phyloP scores from a whole-genome alignment of 1,140 invertebrate species.

The Bombus impatiens region DNA sequence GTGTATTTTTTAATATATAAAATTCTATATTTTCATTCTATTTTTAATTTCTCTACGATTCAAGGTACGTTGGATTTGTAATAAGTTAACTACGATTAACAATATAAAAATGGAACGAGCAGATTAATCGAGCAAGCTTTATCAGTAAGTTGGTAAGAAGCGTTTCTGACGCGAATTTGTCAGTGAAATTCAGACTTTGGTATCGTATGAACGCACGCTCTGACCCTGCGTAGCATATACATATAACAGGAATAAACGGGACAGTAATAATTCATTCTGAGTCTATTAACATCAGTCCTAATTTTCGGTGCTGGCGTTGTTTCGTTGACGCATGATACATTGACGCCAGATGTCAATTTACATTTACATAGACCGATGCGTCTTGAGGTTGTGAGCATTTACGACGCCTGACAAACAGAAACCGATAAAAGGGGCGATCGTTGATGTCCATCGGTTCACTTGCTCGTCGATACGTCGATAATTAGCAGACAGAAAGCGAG shows the following conservation, averaged over 20 bases:
- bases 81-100: neutral
- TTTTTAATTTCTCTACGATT: neutral
- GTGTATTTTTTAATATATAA: neutral
- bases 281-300: constrained; percentile 32
- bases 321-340: constrained; percentile 42
- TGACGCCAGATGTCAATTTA: constrained; percentile 37
- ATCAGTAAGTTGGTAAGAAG: too few relatives aligned
- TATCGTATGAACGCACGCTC: neutral
- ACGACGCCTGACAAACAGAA: neutral
- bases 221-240: too few relatives aligned
- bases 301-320: constrained; percentile 30
- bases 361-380: constrained; percentile 9
- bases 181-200: neutral
- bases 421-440: neutral
- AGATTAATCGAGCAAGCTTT: neutral
- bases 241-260: neutral
- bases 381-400: neutral
- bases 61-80: neutral
- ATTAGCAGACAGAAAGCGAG: too few relatives aligned
- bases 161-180: neutral
- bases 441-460: neutral
- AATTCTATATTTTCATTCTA: neutral
- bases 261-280: constrained; percentile 2
- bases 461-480: neutral
- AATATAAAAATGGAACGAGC: neutral